Percentiles rank a stretch among this genome's conserved stretches.
These are phyloP conservation scores for Mesaphorura yosii DNA, from an alignment of 1,140 invertebrate genomes.

Conservation along the genomic window DNA sequence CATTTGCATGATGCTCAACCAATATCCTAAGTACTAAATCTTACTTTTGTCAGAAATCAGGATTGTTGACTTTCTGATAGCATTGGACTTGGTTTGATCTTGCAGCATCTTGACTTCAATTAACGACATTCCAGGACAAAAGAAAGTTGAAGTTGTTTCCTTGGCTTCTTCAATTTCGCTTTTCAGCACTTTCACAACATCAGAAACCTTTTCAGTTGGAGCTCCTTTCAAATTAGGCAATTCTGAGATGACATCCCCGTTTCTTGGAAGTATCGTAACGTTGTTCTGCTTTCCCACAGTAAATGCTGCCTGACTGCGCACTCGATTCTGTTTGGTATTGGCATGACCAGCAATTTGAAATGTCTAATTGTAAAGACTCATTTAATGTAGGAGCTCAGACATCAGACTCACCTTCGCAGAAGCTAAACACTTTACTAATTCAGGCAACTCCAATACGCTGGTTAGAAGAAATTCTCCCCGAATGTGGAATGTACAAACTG, in stretches of 20 bases:
- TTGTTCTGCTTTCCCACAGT: conserved; percentile 8
- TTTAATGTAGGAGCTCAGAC: neutral
- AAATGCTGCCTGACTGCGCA: conserved; percentile 27
- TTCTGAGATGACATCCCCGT: conserved; percentile 18
- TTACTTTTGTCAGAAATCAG: conserved; percentile 28
- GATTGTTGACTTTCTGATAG: conserved; percentile 11
- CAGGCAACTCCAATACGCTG: conserved; percentile 26
- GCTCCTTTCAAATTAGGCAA: neutral
- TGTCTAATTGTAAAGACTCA: neutral
- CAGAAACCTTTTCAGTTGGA: conserved; percentile 7
- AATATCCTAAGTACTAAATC: neutral
- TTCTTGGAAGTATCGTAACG: conserved; percentile 13
- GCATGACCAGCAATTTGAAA: neutral
- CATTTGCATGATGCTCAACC: neutral
- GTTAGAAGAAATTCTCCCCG: conserved; percentile 25
- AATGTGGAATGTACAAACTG: conserved; percentile 24
- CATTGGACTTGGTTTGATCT: conserved; percentile 23
- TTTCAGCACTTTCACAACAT: conserved; percentile 15
- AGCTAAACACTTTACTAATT: conserved; percentile 19
- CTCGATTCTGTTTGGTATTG: conserved; percentile 7
- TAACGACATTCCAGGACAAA: conserved; percentile 19
- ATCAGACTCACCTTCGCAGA: conserved; percentile 17
- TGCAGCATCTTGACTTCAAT: conserved; percentile 17
- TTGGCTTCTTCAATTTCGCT: conserved; percentile 5
- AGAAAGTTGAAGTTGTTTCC: conserved; percentile 14